Conservation (phyloP, 1,140 invertebrate genomes). For the Notospermus geniculatus region DNA sequence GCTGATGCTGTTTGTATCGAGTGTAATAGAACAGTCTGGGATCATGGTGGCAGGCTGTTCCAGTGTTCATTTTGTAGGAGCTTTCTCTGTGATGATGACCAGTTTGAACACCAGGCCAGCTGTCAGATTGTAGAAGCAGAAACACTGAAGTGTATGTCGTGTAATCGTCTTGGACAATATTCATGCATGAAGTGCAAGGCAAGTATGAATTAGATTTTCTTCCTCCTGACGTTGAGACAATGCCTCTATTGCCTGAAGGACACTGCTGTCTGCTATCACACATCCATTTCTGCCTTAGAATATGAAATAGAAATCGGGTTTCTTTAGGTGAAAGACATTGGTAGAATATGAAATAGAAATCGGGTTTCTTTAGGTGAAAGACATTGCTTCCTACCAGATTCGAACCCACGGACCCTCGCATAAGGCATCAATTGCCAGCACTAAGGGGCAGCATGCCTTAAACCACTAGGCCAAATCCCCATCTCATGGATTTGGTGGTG, state of each 20-base stretch:
- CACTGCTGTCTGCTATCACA: no score
- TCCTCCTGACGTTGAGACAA: background rate
- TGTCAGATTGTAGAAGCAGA: slow-evolving; percentile 91
- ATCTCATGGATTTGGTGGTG: slow-evolving; percentile 29
- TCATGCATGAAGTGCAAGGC: slow-evolving; percentile 90
- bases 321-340: background rate
- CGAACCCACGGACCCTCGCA: no score
- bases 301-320: no score
- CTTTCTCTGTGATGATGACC: slow-evolving; percentile 95
- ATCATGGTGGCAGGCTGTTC: slow-evolving; percentile 87
- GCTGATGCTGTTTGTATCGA: slow-evolving; percentile 85
- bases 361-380: no score
- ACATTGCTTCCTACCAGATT: no score
- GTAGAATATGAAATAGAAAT: background rate
- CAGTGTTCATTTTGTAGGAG: slow-evolving; percentile 87
- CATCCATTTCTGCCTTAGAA: no score
- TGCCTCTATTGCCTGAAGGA: background rate
- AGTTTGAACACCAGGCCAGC: slow-evolving; percentile 97
- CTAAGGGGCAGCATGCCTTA: no score
- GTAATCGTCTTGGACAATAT: slow-evolving; percentile 90
- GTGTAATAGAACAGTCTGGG: slow-evolving; percentile 89
- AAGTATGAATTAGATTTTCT: slow-evolving; percentile 11
- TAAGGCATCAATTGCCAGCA: no score
- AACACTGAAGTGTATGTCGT: slow-evolving; percentile 89
- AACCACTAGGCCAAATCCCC: no score